Evolutionary conservation across 2,797 vertebrate species (phyloP).

Genomic region (Sebastiscus albofasciatus): DNA sequence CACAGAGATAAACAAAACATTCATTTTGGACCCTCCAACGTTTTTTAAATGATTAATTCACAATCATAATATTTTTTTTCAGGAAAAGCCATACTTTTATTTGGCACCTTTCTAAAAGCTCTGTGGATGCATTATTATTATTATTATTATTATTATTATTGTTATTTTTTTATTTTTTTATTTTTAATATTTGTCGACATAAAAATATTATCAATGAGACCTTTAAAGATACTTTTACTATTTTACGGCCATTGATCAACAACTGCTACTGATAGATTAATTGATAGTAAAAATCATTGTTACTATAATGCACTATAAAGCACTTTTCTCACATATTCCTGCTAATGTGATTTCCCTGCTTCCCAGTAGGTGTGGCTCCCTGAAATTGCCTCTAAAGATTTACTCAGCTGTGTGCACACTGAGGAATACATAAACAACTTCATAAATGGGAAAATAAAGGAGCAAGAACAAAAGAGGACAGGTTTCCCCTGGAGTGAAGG

Average conservation of each 20-base stretch:
- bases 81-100: no score
- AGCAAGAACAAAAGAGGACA: constrained; percentile 68
- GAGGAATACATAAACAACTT: constrained; percentile 70
- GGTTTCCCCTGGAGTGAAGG: constrained; percentile 77
- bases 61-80: no score
- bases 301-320: not conserved
- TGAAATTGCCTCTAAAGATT: constrained; percentile 58
- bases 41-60: no score
- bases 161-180: no score
- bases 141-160: no score
- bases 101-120: no score
- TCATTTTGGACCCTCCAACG: no score
- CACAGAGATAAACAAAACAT: no score
- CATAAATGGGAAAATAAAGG: constrained; percentile 52
- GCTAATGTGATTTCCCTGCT: not conserved
- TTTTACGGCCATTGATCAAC: not conserved
- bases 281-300: not conserved
- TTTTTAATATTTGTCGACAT: no score
- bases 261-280: not conserved
- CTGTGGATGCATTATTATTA: no score
- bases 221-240: not conserved
- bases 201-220: no score
- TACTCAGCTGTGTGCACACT: constrained; percentile 69
- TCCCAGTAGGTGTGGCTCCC: constrained; percentile 73
- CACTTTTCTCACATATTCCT: not conserved